phyloP scores from a whole-genome alignment of 2,113 vertebrate species.

The Neolamprologus hecqui region DNA sequence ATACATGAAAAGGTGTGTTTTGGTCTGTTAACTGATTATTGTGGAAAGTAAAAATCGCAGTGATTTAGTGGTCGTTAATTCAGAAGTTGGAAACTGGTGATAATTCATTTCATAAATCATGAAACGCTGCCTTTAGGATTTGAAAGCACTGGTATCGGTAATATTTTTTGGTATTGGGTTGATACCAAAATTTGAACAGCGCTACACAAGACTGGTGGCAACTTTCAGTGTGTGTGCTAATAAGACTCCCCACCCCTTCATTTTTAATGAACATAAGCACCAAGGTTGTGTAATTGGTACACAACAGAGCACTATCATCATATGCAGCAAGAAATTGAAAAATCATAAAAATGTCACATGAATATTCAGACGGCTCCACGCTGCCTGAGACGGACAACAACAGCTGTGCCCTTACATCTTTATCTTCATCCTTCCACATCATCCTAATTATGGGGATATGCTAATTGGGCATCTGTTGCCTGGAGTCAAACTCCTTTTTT shows the following conservation, averaged over 20 bases:
- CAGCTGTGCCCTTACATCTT: conserved; percentile 58
- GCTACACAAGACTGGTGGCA: neutral
- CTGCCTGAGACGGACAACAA: conserved; percentile 45
- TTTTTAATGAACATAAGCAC: conserved; percentile 1
- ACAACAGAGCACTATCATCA: neutral
- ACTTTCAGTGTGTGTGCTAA: neutral
- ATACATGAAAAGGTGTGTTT: neutral
- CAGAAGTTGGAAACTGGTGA: neutral
- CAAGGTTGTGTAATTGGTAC: conserved; percentile 1
- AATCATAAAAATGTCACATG: conserved; percentile 56
- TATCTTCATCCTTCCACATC: conserved; percentile 55
- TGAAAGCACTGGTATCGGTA: rapidly evolving
- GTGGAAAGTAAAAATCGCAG: neutral
- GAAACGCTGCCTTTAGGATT: neutral
- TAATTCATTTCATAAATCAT: neutral
- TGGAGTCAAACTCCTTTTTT: conserved; percentile 22
- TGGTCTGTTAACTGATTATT: neutral
- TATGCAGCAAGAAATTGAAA: conserved; percentile 21
- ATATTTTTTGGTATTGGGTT: neutral
- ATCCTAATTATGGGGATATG: conserved; percentile 63
- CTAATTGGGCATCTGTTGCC: conserved; percentile 70
- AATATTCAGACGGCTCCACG: conserved; percentile 43
- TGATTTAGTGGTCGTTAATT: neutral
- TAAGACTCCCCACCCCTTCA: neutral
- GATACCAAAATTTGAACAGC: neutral